phyloP scores from a whole-genome alignment of 2,888 invertebrate species.

The Ariolimax columbianus region DNA sequence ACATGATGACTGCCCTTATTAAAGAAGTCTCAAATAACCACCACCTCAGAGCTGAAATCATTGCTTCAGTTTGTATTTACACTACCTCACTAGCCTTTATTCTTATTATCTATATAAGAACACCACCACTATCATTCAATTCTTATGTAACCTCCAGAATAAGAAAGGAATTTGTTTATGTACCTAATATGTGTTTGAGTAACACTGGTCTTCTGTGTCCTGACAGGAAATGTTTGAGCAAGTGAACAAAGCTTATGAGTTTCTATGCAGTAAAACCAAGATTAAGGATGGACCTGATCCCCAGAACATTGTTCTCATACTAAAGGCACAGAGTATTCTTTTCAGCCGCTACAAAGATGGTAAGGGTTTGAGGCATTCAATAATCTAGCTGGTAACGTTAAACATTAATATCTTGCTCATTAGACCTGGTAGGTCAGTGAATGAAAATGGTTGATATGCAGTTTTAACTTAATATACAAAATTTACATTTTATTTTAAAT shows the following conservation, averaged over 20 bases:
- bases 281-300: slow-evolving; percentile 89
- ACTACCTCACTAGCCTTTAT: too few species aligned
- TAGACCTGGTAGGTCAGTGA: too few species aligned
- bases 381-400: not conserved
- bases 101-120: too few species aligned
- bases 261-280: slow-evolving; percentile 91
- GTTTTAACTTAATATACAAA: too few species aligned
- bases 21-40: too few species aligned
- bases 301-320: slow-evolving; percentile 85
- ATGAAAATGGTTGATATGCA: too few species aligned
- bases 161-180: not conserved
- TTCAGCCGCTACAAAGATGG: slow-evolving; percentile 93
- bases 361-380: slow-evolving; percentile 77
- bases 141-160: too few species aligned
- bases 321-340: slow-evolving; percentile 95
- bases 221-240: slow-evolving; percentile 93
- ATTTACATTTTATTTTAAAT: too few species aligned
- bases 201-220: not conserved
- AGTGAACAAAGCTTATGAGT: slow-evolving; percentile 98
- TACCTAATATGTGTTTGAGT: not conserved
- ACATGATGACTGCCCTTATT: too few species aligned
- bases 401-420: not conserved
- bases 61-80: too few species aligned
- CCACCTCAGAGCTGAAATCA: too few species aligned
- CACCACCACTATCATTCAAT: too few species aligned